Conservation (phyloP, 2,113 vertebrate species). For the Motacilla tschutschensis region DNA sequence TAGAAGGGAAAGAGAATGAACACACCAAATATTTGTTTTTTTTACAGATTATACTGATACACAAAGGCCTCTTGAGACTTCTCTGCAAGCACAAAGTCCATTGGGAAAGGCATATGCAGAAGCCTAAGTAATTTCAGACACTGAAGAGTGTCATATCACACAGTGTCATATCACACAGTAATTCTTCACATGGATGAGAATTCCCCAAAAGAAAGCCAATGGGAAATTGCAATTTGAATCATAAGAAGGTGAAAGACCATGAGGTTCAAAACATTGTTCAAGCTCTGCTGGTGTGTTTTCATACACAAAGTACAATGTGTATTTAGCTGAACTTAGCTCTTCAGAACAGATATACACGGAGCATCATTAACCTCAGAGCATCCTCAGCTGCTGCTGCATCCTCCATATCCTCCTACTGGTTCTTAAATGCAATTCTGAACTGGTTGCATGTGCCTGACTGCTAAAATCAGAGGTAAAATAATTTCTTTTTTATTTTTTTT, state of each 20-base stretch:
- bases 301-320: conserved; percentile 23
- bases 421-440: not conserved
- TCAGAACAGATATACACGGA: not conserved
- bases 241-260: conserved; percentile 25
- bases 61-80: conserved; percentile 34
- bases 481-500: not conserved
- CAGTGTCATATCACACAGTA: conserved; percentile 40
- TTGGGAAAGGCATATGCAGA: conserved; percentile 18
- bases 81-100: conserved; percentile 15
- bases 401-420: not conserved
- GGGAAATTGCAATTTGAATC: conserved; percentile 10
- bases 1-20: not conserved
- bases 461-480: not conserved
- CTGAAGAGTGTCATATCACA: conserved; percentile 31
- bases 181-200: conserved; percentile 30
- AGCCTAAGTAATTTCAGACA: conserved; percentile 22
- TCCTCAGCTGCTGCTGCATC: not conserved
- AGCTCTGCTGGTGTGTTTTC: conserved; percentile 53
- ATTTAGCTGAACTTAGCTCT: conserved; percentile 16
- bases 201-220: conserved; percentile 17
- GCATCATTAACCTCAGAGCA: conserved; percentile 1
- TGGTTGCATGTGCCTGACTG: not conserved
- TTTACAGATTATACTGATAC: conserved; percentile 17
- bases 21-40: conserved; percentile 16
- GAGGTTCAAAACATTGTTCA: conserved; percentile 14